These are phyloP conservation scores for Drosophila ercepeae DNA, from an alignment of 1,140 invertebrate species.

Conservation along the genomic window DNA sequence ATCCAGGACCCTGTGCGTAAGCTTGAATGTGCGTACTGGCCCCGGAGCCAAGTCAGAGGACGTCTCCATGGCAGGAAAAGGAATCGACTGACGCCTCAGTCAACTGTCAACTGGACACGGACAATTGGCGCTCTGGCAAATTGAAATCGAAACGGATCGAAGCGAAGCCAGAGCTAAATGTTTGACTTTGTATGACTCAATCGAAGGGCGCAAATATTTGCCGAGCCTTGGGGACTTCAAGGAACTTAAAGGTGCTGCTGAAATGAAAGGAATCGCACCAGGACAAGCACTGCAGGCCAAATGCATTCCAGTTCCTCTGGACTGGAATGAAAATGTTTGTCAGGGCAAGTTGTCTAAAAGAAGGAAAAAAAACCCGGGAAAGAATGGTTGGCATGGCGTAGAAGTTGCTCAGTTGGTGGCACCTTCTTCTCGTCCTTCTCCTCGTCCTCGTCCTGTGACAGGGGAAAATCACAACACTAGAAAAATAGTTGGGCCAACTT, in stretches of 20 bases:
- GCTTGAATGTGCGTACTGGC: conserved; percentile 19
- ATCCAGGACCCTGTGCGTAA: not conserved
- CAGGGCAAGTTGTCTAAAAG: conserved; percentile 48
- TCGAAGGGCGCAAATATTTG: conserved; percentile 56
- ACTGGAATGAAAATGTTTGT: conserved; percentile 69
- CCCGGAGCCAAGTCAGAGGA: not conserved
- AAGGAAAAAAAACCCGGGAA: conserved; percentile 11
- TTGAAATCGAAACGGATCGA: conserved; percentile 69
- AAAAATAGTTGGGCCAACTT: conserved; percentile 72
- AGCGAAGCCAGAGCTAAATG: conserved; percentile 44
- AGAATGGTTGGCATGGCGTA: conserved; percentile 68
- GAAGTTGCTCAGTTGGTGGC: conserved; percentile 50
- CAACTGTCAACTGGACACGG: conserved; percentile 56
- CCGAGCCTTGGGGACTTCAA: conserved; percentile 28
- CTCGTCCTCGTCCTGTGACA: conserved; percentile 34
- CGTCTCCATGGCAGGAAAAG: not conserved
- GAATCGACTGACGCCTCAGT: conserved; percentile 36
- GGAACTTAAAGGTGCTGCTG: conserved; percentile 50
- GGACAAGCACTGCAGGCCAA: conserved; percentile 39
- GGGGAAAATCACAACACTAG: conserved; percentile 67
- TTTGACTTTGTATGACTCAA: conserved; percentile 76
- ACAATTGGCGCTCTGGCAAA: conserved; percentile 70
- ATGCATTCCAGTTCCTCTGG: conserved; percentile 51
- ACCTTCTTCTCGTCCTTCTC: conserved; percentile 16
- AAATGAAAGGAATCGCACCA: conserved; percentile 30